These are phyloP conservation scores for Geococcyx californianus DNA, from an alignment of 2,113 vertebrate species.

Conservation along the genomic window DNA sequence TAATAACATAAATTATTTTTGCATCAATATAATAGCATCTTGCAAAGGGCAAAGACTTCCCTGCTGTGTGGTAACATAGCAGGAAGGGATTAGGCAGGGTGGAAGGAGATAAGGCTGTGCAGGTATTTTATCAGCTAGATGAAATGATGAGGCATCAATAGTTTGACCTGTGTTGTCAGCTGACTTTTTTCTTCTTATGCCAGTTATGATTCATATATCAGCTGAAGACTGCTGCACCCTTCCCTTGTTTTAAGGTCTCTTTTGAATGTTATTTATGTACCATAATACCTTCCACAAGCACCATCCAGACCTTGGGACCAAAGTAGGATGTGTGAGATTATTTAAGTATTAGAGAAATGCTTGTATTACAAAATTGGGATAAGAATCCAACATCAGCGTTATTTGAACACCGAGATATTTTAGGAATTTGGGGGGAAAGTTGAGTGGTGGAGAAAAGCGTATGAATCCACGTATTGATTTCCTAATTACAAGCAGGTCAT, in stretches of 20 bases:
- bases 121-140: not conserved
- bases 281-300: not conserved
- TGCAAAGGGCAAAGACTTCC: not conserved
- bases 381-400: not conserved
- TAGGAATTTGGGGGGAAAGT: not conserved
- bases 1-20: too few relatives aligned
- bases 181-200: not conserved
- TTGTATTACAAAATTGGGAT: not conserved
- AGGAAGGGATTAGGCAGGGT: not conserved
- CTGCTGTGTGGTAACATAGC: fast-evolving
- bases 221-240: not conserved
- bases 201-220: not conserved
- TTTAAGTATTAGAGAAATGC: not conserved
- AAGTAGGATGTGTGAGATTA: not conserved
- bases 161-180: not conserved
- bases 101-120: not conserved
- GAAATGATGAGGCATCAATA: not conserved
- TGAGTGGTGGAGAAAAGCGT: not conserved
- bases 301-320: not conserved
- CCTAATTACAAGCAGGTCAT: not conserved
- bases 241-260: not conserved
- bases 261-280: not conserved
- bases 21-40: not conserved
- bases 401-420: not conserved
- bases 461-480: constrained; percentile 6